A percentile compares a stretch with the other conserved stretches of the same genome.
Evolutionary conservation across 1,140 invertebrate genomes (phyloP).

Genomic region (Microplitis mediator): DNA sequence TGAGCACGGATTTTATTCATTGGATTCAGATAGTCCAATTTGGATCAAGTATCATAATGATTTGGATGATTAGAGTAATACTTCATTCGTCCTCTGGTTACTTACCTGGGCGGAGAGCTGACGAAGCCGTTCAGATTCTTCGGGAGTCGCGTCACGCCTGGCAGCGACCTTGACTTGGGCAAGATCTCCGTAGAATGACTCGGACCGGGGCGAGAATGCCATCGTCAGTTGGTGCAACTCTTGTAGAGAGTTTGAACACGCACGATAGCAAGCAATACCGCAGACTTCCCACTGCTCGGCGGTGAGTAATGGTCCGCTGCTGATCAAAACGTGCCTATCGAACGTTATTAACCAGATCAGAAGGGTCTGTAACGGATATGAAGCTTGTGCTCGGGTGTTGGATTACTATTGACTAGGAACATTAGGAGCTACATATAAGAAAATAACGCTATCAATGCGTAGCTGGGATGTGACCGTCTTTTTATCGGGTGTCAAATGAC

Average conservation of each 20-base stretch:
- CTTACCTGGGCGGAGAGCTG: slow-evolving; percentile 84
- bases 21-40: too few relatives aligned
- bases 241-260: slow-evolving; percentile 81
- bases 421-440: too few relatives aligned
- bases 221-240: slow-evolving; percentile 84
- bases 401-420: background rate
- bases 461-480: too few relatives aligned
- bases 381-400: background rate
- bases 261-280: slow-evolving; percentile 77
- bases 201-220: slow-evolving; percentile 86
- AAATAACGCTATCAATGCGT: too few relatives aligned
- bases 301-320: slow-evolving; percentile 79
- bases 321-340: slow-evolving; percentile 79
- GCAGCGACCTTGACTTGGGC: slow-evolving; percentile 93
- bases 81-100: background rate
- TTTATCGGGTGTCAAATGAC: too few relatives aligned
- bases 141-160: slow-evolving; percentile 79
- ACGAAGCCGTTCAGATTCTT: slow-evolving; percentile 80
- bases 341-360: background rate
- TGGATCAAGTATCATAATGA: too few relatives aligned
- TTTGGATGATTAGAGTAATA: too few relatives aligned
- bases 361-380: background rate
- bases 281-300: slow-evolving; percentile 85
- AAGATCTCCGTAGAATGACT: slow-evolving; percentile 91
- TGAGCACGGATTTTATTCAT: background rate